Conservation (phyloP, 2,888 invertebrate genomes). For the Oscheius sp. region DNA sequence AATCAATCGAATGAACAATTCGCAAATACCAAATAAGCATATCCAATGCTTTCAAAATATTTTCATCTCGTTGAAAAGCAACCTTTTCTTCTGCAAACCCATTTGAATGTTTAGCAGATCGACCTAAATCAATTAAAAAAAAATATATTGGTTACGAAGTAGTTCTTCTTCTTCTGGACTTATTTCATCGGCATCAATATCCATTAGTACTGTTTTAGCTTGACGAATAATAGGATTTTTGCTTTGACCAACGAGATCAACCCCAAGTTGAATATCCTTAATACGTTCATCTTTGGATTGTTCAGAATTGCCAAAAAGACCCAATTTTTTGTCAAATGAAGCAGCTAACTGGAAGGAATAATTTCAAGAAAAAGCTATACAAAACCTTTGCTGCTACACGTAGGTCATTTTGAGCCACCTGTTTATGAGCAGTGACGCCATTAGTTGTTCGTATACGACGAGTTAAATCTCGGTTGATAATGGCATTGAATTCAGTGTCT, state of each 20-base stretch:
- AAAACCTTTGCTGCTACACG: constrained; percentile 72
- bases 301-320: constrained; percentile 68
- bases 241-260: constrained; percentile 47
- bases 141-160: constrained; percentile 69
- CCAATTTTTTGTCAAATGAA: constrained; percentile 72
- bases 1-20: constrained; percentile 97
- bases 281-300: constrained; percentile 40
- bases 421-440: constrained; percentile 87
- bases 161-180: constrained; percentile 95
- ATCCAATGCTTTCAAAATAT: constrained; percentile 75
- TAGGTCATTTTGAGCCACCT: constrained; percentile 76
- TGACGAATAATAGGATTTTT: constrained; percentile 91
- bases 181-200: constrained; percentile 83
- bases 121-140: constrained; percentile 22
- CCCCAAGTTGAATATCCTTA: constrained; percentile 49
- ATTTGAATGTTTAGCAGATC: constrained; percentile 21
- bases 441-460: constrained; percentile 90
- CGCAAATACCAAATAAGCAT: constrained; percentile 87
- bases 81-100: constrained; percentile 58
- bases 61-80: constrained; percentile 79
- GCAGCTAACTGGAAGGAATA: constrained; percentile 70
- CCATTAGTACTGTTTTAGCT: constrained; percentile 26
- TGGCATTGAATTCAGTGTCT: constrained; percentile 91
- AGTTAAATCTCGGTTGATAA: constrained; percentile 94
- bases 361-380: background rate